Percentiles rank a stretch among this genome's conserved stretches.
Evolutionary conservation across 2,888 invertebrate species (phyloP).

Genomic region (Craniophora ligustri): DNA sequence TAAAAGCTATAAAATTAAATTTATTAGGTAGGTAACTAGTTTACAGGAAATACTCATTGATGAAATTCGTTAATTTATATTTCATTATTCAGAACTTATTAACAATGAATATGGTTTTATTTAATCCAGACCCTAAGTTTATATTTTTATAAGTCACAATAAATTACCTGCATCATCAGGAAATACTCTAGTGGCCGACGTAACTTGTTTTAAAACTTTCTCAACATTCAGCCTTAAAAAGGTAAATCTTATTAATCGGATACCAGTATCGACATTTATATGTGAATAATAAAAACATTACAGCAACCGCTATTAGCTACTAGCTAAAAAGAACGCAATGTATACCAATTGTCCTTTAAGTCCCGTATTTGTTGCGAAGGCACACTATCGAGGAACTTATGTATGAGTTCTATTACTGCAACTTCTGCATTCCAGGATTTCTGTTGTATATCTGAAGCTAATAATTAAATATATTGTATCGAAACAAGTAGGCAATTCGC

Average conservation of each 20-base stretch:
- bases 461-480: conserved; percentile 10
- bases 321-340: too few species aligned
- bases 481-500: too few species aligned
- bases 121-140: too few species aligned
- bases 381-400: conserved; percentile 91
- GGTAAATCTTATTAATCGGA: too few species aligned
- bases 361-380: conserved; percentile 88
- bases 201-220: conserved; percentile 89
- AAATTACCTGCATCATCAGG: conserved; percentile 88
- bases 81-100: too few species aligned
- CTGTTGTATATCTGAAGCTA: conserved; percentile 78
- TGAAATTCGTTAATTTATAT: too few species aligned
- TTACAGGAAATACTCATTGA: neutral
- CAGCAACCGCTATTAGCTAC: too few species aligned
- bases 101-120: too few species aligned
- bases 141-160: too few species aligned
- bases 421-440: conserved; percentile 90
- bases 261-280: too few species aligned
- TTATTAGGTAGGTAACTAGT: too few species aligned
- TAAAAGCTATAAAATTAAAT: conserved; percentile 84
- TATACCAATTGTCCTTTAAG: conserved; percentile 89
- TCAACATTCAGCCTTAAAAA: conserved; percentile 87
- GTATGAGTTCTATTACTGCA: conserved; percentile 93
- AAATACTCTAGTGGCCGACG: conserved; percentile 88
- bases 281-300: too few species aligned